Evolutionary conservation across 2,888 invertebrate genomes (phyloP), one percentile per base, ranked within the genome.

Genomic region (Chalcosyrphus nemorum): DNA sequence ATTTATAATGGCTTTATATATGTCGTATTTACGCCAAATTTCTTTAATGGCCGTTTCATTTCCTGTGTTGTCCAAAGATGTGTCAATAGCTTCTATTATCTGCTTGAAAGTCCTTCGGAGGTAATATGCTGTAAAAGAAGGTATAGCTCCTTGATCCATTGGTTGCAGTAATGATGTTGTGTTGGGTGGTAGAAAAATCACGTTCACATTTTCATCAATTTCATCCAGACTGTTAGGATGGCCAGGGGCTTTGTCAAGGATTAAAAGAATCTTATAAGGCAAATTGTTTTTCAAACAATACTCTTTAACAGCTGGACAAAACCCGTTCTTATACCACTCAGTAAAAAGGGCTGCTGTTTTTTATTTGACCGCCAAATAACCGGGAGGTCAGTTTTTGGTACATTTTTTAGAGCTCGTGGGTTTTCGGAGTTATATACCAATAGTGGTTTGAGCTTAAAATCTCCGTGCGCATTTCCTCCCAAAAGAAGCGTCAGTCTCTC

Each of bases 321-420:
- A 87, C 50, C 76, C 78, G 54, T 86, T 86, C 45, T 65, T 72
- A 68, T 87, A 86, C 85, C 86, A 85, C 35, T 86, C 43, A 63
- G 82, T 57, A 74, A 76, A 52, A 24, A 29, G 32, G 54, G 38
- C 29, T 87, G 87, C 68, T 86, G 84, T 87, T 87, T 88, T 43
- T 65, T 68, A 74, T 88, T 88, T 27, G 78, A 84, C 74, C 81
- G 87, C 87, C 88, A 89, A 29, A 87, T 86, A 63, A 88, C 87
- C 13, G 86, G 86, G n/a, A 88, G 86, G 50, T 86, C 68, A 50
- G 80, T 78, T 76, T 88, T 88, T 68, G 86, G 80, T 45, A 86
- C 57, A 41, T 71, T 66, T 84, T 87, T 87, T 65, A 88, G 63
- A 57, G 87, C 77, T 38, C 87, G 76, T 43, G 87, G 87, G 71